A percentile compares a stretch with the other conserved stretches of the same genome.
Conservation (phyloP, 30 jellyfish, hydroid and myxozoan species). For the Chironex yamaguchii region DNA sequence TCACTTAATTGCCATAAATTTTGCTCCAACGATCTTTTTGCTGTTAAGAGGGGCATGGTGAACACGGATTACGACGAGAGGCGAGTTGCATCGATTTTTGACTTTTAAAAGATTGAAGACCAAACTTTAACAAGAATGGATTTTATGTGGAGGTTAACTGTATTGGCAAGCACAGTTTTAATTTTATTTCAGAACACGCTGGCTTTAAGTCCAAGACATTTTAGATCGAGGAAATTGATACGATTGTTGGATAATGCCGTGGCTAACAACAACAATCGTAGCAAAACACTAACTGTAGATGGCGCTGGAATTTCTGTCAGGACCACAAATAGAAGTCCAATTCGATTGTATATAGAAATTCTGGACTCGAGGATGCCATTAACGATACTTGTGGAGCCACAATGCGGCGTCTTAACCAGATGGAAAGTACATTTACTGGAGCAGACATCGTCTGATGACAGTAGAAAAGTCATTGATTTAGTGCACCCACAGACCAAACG, state of each 20-base stretch:
- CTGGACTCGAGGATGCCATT: constrained; percentile 3
- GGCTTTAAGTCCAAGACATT: not conserved
- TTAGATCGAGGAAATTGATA: not conserved
- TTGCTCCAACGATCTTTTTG: not conserved
- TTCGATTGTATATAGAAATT: constrained; percentile 7
- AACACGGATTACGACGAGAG: too few species aligned
- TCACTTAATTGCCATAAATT: not conserved
- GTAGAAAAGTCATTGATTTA: constrained; percentile 48
- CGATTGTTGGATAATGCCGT: not conserved
- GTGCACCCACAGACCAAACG: constrained; percentile 1
- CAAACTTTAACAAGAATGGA: too few species aligned
- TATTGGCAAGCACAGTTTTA: not conserved
- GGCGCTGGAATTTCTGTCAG: not conserved
- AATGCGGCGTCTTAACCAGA: constrained; percentile 30
- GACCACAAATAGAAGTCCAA: not conserved
- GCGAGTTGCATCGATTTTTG: too few species aligned
- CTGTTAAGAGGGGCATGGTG: too few species aligned
- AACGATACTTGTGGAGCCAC: constrained; percentile 35
- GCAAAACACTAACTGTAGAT: not conserved
- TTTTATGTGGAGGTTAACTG: not conserved
- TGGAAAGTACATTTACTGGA: constrained; percentile 62
- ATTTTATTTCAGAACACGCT: not conserved
- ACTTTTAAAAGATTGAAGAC: too few species aligned
- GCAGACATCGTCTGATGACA: not conserved
- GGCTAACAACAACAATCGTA: not conserved